A percentile compares a stretch with the other conserved stretches of the same genome.
Conservation (phyloP, 2,113 vertebrate species). For the Laticauda colubrina region DNA sequence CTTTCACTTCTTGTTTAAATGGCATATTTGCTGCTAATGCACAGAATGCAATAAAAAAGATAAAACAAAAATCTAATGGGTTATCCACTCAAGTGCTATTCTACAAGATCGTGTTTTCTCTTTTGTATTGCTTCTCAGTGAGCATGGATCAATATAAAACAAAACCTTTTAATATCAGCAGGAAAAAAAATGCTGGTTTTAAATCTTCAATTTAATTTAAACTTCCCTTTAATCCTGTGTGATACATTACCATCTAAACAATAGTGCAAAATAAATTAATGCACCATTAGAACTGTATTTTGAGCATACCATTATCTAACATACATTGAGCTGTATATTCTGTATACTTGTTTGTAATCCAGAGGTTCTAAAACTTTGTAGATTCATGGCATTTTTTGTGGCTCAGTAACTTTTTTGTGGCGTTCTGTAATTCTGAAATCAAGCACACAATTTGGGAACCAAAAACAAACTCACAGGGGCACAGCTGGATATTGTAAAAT, state of each 20-base stretch:
- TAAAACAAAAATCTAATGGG: neutral
- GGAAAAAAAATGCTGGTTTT: neutral
- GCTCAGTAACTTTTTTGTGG: neutral
- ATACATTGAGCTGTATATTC: neutral
- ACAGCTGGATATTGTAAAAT: neutral
- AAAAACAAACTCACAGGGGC: neutral
- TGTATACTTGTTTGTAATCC: neutral
- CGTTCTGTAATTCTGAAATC: neutral
- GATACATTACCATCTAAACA: neutral
- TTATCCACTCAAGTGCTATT: neutral
- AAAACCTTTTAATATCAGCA: neutral
- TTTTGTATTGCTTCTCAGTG: neutral
- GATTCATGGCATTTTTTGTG: neutral
- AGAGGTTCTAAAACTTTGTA: neutral
- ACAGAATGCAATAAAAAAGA: neutral
- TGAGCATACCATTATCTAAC: neutral
- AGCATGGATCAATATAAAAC: neutral
- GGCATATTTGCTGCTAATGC: conserved; percentile 1
- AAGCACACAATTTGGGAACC: neutral
- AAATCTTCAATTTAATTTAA: neutral
- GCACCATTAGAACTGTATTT: neutral
- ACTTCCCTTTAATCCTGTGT: neutral
- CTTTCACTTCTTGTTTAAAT: neutral
- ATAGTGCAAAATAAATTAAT: neutral
- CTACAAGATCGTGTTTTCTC: neutral